phyloP scores from a whole-genome alignment of 2,113 vertebrate species.

The Scortum barcoo region DNA sequence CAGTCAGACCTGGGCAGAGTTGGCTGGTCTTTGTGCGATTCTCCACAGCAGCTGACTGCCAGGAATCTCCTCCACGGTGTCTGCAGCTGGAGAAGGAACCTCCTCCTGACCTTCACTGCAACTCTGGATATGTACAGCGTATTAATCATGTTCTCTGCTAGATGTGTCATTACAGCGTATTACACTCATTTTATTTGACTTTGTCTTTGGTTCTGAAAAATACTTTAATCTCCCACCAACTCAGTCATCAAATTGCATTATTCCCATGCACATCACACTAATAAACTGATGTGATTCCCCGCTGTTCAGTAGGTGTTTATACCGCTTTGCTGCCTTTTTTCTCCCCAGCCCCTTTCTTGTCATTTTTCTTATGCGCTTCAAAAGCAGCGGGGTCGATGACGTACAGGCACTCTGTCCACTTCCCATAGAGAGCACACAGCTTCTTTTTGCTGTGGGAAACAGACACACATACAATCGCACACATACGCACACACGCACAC shows the following conservation, averaged over 20 bases:
- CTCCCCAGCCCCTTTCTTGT: slow-evolving; percentile 91
- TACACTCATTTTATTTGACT: neutral
- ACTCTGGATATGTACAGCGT: slow-evolving; percentile 64
- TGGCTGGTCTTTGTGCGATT: slow-evolving; percentile 92
- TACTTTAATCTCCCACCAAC: neutral
- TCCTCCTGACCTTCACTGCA: slow-evolving; percentile 87
- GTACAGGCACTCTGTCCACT: slow-evolving; percentile 97
- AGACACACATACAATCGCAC: neutral
- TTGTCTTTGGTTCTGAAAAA: neutral
- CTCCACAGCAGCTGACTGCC: slow-evolving; percentile 95
- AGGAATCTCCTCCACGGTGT: slow-evolving; percentile 93
- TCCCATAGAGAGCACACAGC: slow-evolving; percentile 93
- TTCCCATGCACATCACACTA: neutral
- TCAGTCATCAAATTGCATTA: neutral
- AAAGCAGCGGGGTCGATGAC: slow-evolving; percentile 88
- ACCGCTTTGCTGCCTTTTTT: slow-evolving; percentile 92
- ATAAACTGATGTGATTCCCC: neutral
- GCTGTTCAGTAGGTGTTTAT: slow-evolving; percentile 4
- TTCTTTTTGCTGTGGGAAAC: slow-evolving; percentile 92
- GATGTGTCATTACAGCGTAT: neutral
- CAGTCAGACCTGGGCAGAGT: slow-evolving; percentile 91
- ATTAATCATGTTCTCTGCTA: neutral
- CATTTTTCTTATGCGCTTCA: slow-evolving; percentile 92
- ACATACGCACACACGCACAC: slow-evolving; percentile 10
- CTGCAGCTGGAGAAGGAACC: slow-evolving; percentile 87